Evolutionary conservation across 1,140 invertebrate genomes (phyloP).

Genomic region (Hydropsyche tenuis): DNA sequence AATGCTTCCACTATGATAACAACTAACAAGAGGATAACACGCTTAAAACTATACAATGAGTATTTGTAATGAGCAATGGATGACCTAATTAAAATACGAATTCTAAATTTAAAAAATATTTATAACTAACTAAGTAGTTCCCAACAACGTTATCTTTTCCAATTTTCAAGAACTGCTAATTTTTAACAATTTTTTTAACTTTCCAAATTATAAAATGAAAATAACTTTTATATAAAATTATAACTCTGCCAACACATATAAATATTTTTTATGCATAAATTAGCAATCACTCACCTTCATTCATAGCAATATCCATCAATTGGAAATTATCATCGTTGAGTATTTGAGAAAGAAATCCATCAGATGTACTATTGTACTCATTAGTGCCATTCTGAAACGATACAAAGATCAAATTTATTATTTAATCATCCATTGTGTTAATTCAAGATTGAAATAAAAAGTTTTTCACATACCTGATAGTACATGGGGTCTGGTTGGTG

Average conservation of each 20-base stretch:
- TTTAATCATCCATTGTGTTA: not conserved
- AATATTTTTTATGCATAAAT: too few relatives aligned
- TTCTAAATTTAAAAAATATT: too few relatives aligned
- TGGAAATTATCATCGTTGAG: slow-evolving; percentile 87
- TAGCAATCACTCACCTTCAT: slow-evolving; percentile 68
- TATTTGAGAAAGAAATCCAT: slow-evolving; percentile 84
- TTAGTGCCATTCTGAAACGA: slow-evolving; percentile 62
- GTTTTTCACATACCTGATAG: slow-evolving; percentile 63
- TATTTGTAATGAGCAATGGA: not conserved
- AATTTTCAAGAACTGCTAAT: not conserved
- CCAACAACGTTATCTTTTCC: too few relatives aligned
- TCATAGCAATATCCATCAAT: slow-evolving; percentile 88
- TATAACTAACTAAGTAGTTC: too few relatives aligned
- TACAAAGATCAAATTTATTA: not conserved
- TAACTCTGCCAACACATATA: too few relatives aligned
- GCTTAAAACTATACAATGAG: not conserved
- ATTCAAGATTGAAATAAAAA: slow-evolving; percentile 5
- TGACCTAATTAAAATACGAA: too few relatives aligned
- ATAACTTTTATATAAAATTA: slow-evolving; percentile 37
- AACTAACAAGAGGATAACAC: slow-evolving; percentile 2
- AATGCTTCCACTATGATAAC: not conserved
- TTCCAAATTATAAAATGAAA: not conserved
- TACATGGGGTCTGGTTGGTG: slow-evolving; percentile 66
- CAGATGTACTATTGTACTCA: slow-evolving; percentile 76
- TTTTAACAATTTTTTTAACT: not conserved